Conservation (phyloP, 92 coral and sea anemone genomes). For the Palythoa grandis region DNA sequence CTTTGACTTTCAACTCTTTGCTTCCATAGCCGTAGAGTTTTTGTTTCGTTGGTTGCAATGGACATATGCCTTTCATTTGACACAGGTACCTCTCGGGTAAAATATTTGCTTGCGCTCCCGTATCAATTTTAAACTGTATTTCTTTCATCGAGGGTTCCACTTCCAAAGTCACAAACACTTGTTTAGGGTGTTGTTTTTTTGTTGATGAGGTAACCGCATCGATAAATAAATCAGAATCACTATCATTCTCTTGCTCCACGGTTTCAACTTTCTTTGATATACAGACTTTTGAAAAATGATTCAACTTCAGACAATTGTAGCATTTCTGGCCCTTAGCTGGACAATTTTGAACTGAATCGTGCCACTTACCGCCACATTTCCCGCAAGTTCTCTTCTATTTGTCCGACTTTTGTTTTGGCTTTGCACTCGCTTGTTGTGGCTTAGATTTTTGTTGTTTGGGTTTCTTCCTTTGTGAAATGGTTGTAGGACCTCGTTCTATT, state of each 20-base stretch:
- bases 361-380: constrained; percentile 11
- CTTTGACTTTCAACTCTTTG: not conserved
- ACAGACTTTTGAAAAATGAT: not conserved
- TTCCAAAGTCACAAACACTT: not conserved
- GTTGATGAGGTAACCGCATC: not conserved
- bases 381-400: not conserved
- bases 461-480: not conserved
- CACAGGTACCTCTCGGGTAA: too few species aligned
- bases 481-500: too few species aligned
- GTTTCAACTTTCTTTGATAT: not conserved
- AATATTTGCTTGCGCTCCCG: too few species aligned
- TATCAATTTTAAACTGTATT: too few species aligned
- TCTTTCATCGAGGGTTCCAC: not conserved
- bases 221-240: too few species aligned
- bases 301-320: not conserved
- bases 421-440: too few species aligned
- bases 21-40: not conserved
- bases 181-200: not conserved
- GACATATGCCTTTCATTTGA: too few species aligned
- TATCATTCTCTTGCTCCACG: too few species aligned
- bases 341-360: not conserved
- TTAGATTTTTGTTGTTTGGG: not conserved
- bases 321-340: constrained; percentile 18
- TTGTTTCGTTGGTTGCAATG: not conserved
- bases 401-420: not conserved